Evolutionary conservation across 2,797 vertebrate genomes (phyloP), one percentile per base, ranked within the genome.

Genomic region (Anableps anableps): DNA sequence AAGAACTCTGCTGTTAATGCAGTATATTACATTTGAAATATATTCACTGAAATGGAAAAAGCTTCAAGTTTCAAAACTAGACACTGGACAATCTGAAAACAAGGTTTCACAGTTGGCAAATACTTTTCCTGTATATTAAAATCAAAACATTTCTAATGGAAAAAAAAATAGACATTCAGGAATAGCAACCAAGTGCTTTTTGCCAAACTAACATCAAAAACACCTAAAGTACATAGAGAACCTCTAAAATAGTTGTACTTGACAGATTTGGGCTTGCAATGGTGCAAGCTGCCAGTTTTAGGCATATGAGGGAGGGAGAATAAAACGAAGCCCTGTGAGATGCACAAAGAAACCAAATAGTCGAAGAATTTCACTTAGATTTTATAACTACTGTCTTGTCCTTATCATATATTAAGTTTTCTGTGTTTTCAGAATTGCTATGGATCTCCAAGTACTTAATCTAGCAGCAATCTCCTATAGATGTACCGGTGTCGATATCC

Each of bases 1-100:
- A 76, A 82, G 72, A 80, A 55, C 21, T 72, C 75, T 78, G 75
- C 78, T 84, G 82, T 77, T 88, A 88, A 91, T 87, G 73, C 79
- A 82, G 78, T 85, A 36, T 34, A 36, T 64, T 36, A 17, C 2
- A 21, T 21, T 62, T 34, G 60, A 34, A 62, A 62, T 62, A 8
- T 62, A 62, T 34, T 16, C 17, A 34, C 2, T 19, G 6, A 62
- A 62, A 29, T 62, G 60, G 60, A 34, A 62, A 62, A 62, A 29
- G n/a, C 14, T 64, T 2, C 17, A 19, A 64, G 31, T 64, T 36
- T 64, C 21, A 34, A 64, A 64, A 36, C 31, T 31, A 64, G 7
- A 64, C 16, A 19, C 31, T 10, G 31, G 31, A 26, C 34, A 68
- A 21, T 26, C 10, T 6, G 17, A 66, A 36, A 66, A 66, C 62